A percentile compares a stretch with the other conserved stretches of the same genome.
phyloP scores from a whole-genome alignment of 2,888 invertebrate genomes.

The Hypolimnas misippus region DNA sequence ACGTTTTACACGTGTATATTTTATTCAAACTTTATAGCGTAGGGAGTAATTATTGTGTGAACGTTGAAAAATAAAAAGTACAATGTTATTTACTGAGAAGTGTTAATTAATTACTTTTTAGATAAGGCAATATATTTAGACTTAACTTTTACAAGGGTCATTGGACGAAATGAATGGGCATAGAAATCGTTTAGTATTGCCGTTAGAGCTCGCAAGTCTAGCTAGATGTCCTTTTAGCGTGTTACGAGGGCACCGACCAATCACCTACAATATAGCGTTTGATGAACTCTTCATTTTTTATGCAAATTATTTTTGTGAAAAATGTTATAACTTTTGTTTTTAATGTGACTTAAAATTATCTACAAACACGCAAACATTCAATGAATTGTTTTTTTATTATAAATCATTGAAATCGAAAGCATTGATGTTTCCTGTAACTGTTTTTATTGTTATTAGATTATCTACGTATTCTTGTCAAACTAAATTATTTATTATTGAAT shows the following conservation, averaged over 20 bases:
- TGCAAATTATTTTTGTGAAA: constrained; percentile 24
- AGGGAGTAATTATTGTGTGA: too few relatives aligned
- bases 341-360: constrained; percentile 16
- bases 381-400: not conserved
- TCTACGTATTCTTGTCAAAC: not conserved
- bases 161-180: constrained; percentile 19
- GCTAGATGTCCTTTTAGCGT: constrained; percentile 35
- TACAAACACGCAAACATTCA: constrained; percentile 12
- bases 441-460: constrained; percentile 1
- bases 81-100: not conserved
- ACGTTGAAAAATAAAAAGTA: not conserved
- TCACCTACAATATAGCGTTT: constrained; percentile 23
- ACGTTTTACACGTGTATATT: too few relatives aligned
- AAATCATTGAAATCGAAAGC: not conserved
- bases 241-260: constrained; percentile 23
- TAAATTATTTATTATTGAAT: not conserved
- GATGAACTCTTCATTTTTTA: constrained; percentile 21
- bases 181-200: constrained; percentile 10
- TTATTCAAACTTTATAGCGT: too few relatives aligned
- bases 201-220: constrained; percentile 13
- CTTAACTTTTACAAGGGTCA: constrained; percentile 22
- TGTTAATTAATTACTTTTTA: constrained; percentile 16
- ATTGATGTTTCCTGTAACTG: not conserved
- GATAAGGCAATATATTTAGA: constrained; percentile 14
- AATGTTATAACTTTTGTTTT: constrained; percentile 18